Evolutionary conservation across 2,888 invertebrate genomes (phyloP), one percentile per base, ranked within the genome.

Genomic region (Yponomeuta evonymella): DNA sequence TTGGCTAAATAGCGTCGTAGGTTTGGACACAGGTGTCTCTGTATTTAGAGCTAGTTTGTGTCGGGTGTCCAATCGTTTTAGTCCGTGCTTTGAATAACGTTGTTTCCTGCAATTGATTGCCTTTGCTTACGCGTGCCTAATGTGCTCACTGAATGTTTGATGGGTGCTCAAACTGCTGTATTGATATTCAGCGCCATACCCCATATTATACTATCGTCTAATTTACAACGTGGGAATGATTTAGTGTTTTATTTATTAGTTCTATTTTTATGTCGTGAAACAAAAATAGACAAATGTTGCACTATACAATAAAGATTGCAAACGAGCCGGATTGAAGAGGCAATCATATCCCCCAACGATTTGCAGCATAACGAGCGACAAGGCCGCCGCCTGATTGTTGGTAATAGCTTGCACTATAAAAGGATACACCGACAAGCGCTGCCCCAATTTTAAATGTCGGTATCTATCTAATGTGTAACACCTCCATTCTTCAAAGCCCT

Each of bases 371-470:
- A 91, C 88, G 84, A 90, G 90, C 87, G 78, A 82, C 90, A 91
- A 91, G 91, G 92, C 89, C 91, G 92, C 89, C 91, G 83, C 80
- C 86, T 90, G 90, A 92, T 92, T 91, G 90, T 81, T 83, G 80
- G 87, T 90, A 90, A 90, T 89, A 84, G 83, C 83, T 63, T 75
- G 78, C 84, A 83, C 85, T 87, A 23, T 23, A 23, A 23, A 23
- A 86, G 84, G 81, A 68, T 68, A 68, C 51, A 48, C 48, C 30
- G 51, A 67, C 48, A 65, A 82, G 87, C 78, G 83, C 80, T 88
- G 86, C 79, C 88, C 88, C 81, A 88, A 81, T 87, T 89, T 76
- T 73, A 58, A 58, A 58, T 58, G 51, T 58, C 43, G 8, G 43
- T 43, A 43, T 43, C 43, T 76, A 15, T 58, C 15, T 58, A 58